phyloP scores from a whole-genome alignment of 2,888 invertebrate genomes.

The Lithophane leautieri region DNA sequence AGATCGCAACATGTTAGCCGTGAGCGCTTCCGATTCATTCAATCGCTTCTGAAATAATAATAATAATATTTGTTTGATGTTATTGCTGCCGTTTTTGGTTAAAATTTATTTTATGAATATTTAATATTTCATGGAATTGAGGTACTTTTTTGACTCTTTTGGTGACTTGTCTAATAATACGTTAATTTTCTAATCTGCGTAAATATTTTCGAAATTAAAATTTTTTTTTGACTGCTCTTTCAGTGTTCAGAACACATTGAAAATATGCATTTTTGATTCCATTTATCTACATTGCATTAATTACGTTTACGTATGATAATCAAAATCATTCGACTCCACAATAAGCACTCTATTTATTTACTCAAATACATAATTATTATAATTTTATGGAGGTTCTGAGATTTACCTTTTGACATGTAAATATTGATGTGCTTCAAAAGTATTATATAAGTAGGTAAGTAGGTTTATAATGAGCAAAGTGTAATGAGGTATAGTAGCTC shows the following conservation, averaged over 20 bases:
- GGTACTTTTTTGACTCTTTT: neutral
- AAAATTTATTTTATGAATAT: neutral
- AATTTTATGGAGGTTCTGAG: slow-evolving; percentile 16
- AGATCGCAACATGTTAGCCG: slow-evolving; percentile 31
- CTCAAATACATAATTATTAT: neutral
- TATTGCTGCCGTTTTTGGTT: neutral
- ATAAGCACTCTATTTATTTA: slow-evolving; percentile 5
- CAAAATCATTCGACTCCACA: neutral
- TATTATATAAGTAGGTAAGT: slow-evolving; percentile 56
- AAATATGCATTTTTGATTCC: neutral
- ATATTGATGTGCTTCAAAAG: slow-evolving; percentile 67
- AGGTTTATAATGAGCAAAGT: slow-evolving; percentile 59
- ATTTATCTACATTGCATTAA: neutral
- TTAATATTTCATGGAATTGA: neutral
- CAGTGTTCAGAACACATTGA: neutral
- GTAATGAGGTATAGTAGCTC: slow-evolving; percentile 68
- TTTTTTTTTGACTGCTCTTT: neutral
- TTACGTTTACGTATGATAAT: neutral
- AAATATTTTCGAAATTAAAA: neutral
- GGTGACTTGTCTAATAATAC: neutral
- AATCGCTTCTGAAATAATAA: slow-evolving; percentile 18
- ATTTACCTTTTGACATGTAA: slow-evolving; percentile 55
- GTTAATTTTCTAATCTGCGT: neutral
- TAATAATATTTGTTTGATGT: slow-evolving; percentile 5
- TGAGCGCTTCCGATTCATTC: slow-evolving; percentile 31